These are phyloP conservation scores for Oopsacas minuta DNA, from an alignment of 37 sponge, comb jelly and placozoan species.

Conservation along the genomic window DNA sequence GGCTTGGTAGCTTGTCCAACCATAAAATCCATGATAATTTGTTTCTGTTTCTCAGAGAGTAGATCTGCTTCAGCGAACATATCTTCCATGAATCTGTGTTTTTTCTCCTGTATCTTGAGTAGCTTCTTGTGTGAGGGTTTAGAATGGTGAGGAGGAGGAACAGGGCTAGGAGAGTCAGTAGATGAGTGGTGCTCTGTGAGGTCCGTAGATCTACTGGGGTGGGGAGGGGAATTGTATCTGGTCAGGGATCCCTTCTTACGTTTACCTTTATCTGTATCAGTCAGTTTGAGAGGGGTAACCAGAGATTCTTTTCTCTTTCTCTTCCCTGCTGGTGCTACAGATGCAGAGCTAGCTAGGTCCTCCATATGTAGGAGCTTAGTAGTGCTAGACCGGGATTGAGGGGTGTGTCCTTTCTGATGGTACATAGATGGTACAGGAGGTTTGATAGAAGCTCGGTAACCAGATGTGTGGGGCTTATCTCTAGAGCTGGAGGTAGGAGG, in stretches of 20 bases:
- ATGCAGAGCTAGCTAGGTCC: not conserved
- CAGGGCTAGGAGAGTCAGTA: not conserved
- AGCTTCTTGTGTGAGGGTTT: not conserved
- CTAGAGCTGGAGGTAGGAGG: not conserved
- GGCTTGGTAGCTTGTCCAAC: slow-evolving; percentile 14
- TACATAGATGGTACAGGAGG: not conserved
- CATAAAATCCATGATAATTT: slow-evolving; percentile 10
- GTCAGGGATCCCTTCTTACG: not conserved
- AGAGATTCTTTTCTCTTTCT: not conserved
- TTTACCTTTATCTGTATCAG: not conserved
- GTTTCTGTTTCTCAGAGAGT: slow-evolving; percentile 13
- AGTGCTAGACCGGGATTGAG: not conserved
- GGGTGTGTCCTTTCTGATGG: not conserved
- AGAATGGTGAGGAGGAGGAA: not conserved
- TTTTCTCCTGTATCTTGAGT: slow-evolving; percentile 1
- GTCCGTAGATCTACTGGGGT: not conserved
- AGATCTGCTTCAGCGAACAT: slow-evolving; percentile 4
- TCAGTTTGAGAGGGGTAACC: not conserved
- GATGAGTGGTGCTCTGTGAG: not conserved
- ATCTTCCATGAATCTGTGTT: not conserved
- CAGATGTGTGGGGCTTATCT: not conserved
- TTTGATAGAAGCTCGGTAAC: not conserved
- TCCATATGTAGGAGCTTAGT: not conserved
- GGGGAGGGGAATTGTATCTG: not conserved
- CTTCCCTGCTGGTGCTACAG: not conserved